Evolutionary conservation across 1,140 invertebrate species (phyloP).

Genomic region (Trichoplusia ni): DNA sequence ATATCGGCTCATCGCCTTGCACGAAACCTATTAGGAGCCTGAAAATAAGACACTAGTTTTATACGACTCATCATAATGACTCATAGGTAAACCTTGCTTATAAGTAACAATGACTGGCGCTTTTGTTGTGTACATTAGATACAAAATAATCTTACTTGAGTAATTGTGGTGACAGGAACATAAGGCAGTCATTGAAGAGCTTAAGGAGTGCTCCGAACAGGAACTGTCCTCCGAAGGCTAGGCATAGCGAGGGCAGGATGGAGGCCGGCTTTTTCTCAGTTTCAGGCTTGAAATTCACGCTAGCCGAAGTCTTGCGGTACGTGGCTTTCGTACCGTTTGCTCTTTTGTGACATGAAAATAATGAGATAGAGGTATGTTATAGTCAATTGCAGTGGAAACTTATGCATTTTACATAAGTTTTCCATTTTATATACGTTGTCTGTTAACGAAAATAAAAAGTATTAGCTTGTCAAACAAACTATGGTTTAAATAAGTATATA

Average conservation of each 20-base stretch:
- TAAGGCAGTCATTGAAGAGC: conserved; percentile 91
- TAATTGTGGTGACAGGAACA: conserved; percentile 92
- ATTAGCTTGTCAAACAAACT: no score
- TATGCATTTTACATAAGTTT: no score
- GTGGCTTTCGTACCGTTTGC: conserved; percentile 83
- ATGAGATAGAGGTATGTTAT: not conserved
- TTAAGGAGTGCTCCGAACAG: conserved; percentile 91
- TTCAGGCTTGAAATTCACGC: conserved; percentile 86
- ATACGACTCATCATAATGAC: no score
- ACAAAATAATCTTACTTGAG: conserved; percentile 57
- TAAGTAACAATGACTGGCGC: no score
- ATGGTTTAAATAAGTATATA: no score
- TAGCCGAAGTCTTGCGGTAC: conserved; percentile 86
- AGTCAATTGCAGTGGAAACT: no score
- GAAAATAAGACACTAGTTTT: no score
- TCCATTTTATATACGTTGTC: no score
- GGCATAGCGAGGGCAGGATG: conserved; percentile 88
- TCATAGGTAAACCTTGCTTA: no score
- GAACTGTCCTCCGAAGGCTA: conserved; percentile 93
- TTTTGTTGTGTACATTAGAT: no score
- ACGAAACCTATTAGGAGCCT: conserved; percentile 89
- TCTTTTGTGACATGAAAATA: conserved; percentile 37
- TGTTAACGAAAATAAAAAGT: no score
- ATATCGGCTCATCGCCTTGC: conserved; percentile 83
- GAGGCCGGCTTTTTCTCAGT: conserved; percentile 86